Evolutionary conservation across 2,113 vertebrate genomes (phyloP), one percentile per base, ranked within the genome.

Genomic region (Notiomystis cincta): DNA sequence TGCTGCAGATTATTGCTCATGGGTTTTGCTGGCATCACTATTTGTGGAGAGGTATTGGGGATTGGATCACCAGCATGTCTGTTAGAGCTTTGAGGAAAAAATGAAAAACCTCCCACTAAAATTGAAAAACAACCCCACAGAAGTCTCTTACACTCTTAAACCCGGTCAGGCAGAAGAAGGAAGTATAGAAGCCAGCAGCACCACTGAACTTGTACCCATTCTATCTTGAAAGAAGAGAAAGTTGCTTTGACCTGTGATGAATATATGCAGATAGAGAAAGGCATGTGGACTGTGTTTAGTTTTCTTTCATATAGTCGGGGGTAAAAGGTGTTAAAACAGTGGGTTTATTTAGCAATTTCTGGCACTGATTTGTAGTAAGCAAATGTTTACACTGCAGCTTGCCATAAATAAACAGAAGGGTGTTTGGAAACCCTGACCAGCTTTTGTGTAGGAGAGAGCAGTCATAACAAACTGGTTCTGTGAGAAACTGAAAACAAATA

Each of bases 371-470:
- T 80, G 51, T 51, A 89, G 67, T 78, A 93, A 90, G 69, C 62
- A 88, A 89, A 71, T 92, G 44, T 83, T 96, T 93, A 83, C 77
- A 60, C 56, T 66, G 45, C 40, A 75, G 56, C 64, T 95, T 94
- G 69, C 38, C 30, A n/a, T 89, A 93, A 94, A 86, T 81, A 94
- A 91, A 90, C 82, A 86, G 92, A 94, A 94, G 82, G 60, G 23
- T 70, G 56, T 82, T 75, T 95, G 86, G 67, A 93, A 96, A 81
- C 71, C 79, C 71, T 87, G 80, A 93, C 88, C 95, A 95, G 96
- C 85, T 97, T 97, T 93, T 96, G 92, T 95, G 96, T 96, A 69
- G 96, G 96, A 96, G 96, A 95, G 82, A 81, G 71, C 76, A 93
- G 64, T 97, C 93, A 94, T 73, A 96, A 95, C 93, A 96, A 89